Base-by-base conservation (phyloP, 2,888 invertebrate species). In the Ennomos erosarius region DNA sequence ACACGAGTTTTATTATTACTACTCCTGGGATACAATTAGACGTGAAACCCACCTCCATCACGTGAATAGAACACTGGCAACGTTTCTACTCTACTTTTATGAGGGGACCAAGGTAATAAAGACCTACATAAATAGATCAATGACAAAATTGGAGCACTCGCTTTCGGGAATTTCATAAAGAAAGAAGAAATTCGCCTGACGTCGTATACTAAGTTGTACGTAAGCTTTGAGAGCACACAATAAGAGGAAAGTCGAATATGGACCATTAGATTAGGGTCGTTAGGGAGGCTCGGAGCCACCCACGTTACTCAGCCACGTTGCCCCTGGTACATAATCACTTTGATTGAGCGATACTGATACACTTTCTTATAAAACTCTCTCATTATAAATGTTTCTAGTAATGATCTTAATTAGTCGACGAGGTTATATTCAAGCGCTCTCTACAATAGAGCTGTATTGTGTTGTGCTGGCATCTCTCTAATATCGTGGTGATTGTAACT, bases 311-410 rank as follows among this genome's bases (percentile, higher is more conserved):
- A 50, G 37, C 55, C 50, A 50, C 57, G 43, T 57, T 51, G 53
- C 54, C 55, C 54, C 55, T 36, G 37, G 56, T 47, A 62, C 64
- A 62, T 62, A 69, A 71, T 67, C 68, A 64, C 68, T 69, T 68
- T 69, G 73, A 74, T 70, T 67, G 70, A 62, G 67, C 58, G 60
- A 67, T 65, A 62, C 49, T 54, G 47, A 60, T 67, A 59, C 62
- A n/a, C n/a, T n/a, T n/a, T n/a, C 56, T 33, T 60, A 59, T 53
- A 39, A 48, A 60, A 59, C 45, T 59, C 48, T 12, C 47, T 42
- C 40, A 61, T 61, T 59, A 51, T 48, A 33, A 51, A 56, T 51
- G 35, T 44, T 52, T 55, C 35, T 42, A 42, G 44, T 53, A 55
- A 61, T 55, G 43, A 55, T 57, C 37, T 47, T 59, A 57, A 59